Conservation (phyloP, 2,888 invertebrate species). For the Linnaemya vulpina region DNA sequence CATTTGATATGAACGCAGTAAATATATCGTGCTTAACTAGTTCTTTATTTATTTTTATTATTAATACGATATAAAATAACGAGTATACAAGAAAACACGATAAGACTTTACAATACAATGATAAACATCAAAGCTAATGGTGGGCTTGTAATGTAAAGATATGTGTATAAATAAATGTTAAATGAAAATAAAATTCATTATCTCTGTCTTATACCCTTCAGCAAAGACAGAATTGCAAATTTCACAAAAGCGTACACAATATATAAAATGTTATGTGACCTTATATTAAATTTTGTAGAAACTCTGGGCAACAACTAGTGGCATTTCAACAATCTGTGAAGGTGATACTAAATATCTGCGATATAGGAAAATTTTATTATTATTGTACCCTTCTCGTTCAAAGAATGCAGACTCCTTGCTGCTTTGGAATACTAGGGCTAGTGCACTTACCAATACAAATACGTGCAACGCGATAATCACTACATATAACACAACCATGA, state of each 20-base stretch:
- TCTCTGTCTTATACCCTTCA: not conserved
- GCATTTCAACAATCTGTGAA: too few species aligned
- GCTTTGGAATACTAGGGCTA: too few species aligned
- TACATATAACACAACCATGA: too few species aligned
- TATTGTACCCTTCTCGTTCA: too few species aligned
- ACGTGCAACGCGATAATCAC: too few species aligned
- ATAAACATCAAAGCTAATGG: conserved; percentile 49
- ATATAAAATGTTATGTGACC: not conserved
- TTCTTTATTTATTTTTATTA: conserved; percentile 20
- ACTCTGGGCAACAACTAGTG: too few species aligned
- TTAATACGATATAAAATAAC: not conserved
- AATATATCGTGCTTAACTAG: not conserved
- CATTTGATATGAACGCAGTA: conserved; percentile 28
- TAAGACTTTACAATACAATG: conserved; percentile 15
- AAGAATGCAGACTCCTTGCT: too few species aligned
- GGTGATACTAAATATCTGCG: too few species aligned
- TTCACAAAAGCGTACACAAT: not conserved
- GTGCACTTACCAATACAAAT: too few species aligned
- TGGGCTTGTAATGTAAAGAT: conserved; percentile 18
- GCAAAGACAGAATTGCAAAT: not conserved
- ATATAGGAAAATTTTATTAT: too few species aligned
- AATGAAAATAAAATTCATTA: conserved; percentile 1
- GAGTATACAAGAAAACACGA: conserved; percentile 22
- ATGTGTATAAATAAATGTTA: conserved; percentile 26
- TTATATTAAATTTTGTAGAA: too few species aligned